Conservation (phyloP, 2,797 vertebrate genomes). For the Glossophaga mutica region DNA sequence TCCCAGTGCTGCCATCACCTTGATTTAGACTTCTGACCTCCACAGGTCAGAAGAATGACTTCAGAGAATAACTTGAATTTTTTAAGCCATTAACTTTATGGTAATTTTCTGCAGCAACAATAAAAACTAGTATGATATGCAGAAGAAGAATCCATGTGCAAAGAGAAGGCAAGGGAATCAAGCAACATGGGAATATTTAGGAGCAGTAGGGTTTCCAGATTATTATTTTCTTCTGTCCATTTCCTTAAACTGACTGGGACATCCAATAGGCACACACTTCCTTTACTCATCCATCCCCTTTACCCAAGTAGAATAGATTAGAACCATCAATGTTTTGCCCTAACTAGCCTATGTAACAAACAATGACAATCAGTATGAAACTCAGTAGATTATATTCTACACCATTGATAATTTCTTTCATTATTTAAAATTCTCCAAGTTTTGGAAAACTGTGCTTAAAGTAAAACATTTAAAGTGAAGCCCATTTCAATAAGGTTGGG, state of each 20-base stretch:
- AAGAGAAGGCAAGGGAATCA: background rate
- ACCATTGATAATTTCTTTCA: background rate
- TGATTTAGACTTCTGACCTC: background rate
- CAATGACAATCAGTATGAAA: background rate
- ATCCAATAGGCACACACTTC: background rate
- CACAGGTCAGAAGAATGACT: too few species aligned
- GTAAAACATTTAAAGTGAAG: background rate
- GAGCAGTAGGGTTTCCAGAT: background rate
- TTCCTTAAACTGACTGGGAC: background rate
- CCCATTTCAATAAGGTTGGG: background rate
- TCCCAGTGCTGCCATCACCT: background rate
- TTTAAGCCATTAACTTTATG: background rate
- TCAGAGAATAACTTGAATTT: background rate
- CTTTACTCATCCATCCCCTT: background rate
- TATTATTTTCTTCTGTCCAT: background rate
- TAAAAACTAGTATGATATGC: background rate
- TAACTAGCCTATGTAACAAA: background rate
- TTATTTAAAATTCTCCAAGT: background rate
- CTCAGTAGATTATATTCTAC: background rate
- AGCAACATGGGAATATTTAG: background rate
- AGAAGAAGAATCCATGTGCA: background rate
- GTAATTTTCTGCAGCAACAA: background rate
- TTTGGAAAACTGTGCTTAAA: background rate
- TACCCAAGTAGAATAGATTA: background rate
- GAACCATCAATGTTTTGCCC: background rate